Evolutionary conservation across 2,888 invertebrate species (phyloP).

Genomic region (Polia nebulosa): DNA sequence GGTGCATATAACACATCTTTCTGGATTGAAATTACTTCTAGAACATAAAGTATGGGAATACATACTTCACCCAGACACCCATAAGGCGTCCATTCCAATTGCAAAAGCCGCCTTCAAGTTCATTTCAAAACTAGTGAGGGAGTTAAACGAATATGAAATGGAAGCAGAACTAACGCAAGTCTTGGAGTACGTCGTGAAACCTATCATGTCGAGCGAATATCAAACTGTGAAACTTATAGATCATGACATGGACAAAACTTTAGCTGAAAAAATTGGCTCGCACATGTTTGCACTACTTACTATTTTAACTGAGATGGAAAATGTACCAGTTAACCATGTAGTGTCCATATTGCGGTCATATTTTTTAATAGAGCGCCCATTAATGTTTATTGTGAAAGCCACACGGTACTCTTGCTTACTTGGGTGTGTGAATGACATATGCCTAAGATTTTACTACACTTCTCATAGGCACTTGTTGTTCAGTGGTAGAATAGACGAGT

Average conservation of each 20-base stretch:
- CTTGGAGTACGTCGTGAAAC: conserved; percentile 64
- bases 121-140: conserved; percentile 67
- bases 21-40: conserved; percentile 66
- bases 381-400: conserved; percentile 37
- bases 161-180: conserved; percentile 66
- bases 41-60: conserved; percentile 65
- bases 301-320: conserved; percentile 62
- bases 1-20: conserved; percentile 65
- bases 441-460: conserved; percentile 35
- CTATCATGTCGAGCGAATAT: conserved; percentile 64
- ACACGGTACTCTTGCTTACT: conserved; percentile 45
- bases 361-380: conserved; percentile 44
- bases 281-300: conserved; percentile 59
- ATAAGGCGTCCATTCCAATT: conserved; percentile 52
- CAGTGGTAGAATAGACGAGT: conserved; percentile 54
- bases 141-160: conserved; percentile 68
- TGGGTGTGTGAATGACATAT: conserved; percentile 38
- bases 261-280: conserved; percentile 61
- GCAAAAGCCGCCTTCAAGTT: conserved; percentile 65
- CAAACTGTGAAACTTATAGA: conserved; percentile 56
- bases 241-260: conserved; percentile 57
- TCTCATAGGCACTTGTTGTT: conserved; percentile 35
- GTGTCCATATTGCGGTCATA: conserved; percentile 55
- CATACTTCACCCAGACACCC: conserved; percentile 55
- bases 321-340: conserved; percentile 63